Evolutionary conservation across 2,113 vertebrate genomes (phyloP), one percentile per base, ranked within the genome.

Genomic region (Caranx ignobilis): DNA sequence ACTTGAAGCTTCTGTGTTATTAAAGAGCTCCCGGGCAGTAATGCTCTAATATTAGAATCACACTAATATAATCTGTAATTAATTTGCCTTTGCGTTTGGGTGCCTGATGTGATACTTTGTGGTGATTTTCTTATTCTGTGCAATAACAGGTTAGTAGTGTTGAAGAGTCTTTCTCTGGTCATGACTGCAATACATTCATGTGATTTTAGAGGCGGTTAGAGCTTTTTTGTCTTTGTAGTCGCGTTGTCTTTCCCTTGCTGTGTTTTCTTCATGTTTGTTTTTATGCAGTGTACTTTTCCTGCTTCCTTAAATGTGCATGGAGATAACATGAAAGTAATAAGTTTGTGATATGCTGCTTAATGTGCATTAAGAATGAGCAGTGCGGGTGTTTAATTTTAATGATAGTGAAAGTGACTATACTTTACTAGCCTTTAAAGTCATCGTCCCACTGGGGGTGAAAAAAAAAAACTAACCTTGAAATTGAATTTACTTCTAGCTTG

Each of bases 381-480:
- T 45, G 7, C 11, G 26, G 21, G 15, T 57, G 39, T 52, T 71
- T 68, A 13, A 26, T 8, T 55, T 60, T 18, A 13, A 67, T 50
- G 12, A 50, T 21, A 41, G 60, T 71, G 39, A 59, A 73, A 83
- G 57, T 26, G 34, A 45, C 47, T 43, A 6, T 18, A 31, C 21
- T 10, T 69, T 57, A 11, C 5, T 34, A 21, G 32, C 55, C 35
- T 43, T 79, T 69, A 31, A 76, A 39, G 73, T 85, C 72, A 16
- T 52, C 39, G 21, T 11, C 52, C 6, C 26, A 59, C 52, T 35
- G 13, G 11, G 32, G n/a, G 2, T 7, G 7, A 13, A 4, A 47
- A 66, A 77, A 74, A 6, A 66, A 77, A 81, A 71, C 6, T 65
- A 77, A 75, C 83, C 78, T 82, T 87, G 81, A 82, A 83, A 87